Percentiles rank a stretch among this genome's conserved stretches.
These are phyloP conservation scores for Catostylus mosaicus DNA, from an alignment of 30 jellyfish, hydroid and myxozoan genomes.

Conservation along the genomic window DNA sequence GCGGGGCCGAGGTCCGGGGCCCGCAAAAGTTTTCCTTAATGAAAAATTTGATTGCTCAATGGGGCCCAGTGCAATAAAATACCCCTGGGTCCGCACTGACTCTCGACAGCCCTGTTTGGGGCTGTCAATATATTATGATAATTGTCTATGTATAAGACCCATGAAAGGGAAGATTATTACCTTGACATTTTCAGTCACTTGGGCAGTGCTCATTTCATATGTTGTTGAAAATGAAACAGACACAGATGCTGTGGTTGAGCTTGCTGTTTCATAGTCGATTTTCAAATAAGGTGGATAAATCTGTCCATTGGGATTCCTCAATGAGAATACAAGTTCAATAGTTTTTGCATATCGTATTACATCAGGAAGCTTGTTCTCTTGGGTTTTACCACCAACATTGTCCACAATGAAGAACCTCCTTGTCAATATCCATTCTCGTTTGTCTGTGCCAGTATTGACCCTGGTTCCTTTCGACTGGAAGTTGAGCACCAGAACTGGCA, in stretches of 20 bases:
- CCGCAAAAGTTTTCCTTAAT: too few relatives aligned
- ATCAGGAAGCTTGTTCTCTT: conserved; percentile 39
- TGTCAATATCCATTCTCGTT: conserved; percentile 66
- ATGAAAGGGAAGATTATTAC: too few relatives aligned
- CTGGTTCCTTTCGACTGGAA: conserved; percentile 31
- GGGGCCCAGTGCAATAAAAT: too few relatives aligned
- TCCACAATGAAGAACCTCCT: conserved; percentile 89
- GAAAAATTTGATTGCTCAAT: too few relatives aligned
- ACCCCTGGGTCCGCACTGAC: too few relatives aligned
- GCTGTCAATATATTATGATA: too few relatives aligned
- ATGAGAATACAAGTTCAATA: conserved; percentile 47
- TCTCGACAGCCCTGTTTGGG: too few relatives aligned
- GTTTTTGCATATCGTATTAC: conserved; percentile 76
- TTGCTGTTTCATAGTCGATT: conserved; percentile 68
- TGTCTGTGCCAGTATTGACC: conserved; percentile 64
- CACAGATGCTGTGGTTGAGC: conserved; percentile 49
- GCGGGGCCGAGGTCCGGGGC: too few relatives aligned
- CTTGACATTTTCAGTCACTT: conserved; percentile 74
- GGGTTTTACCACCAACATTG: conserved; percentile 73
- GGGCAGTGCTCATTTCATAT: conserved; percentile 81
- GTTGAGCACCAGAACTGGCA: conserved; percentile 82
- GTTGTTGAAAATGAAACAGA: conserved; percentile 56
- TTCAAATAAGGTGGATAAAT: conserved; percentile 89
- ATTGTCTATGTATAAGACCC: too few relatives aligned
- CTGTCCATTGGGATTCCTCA: conserved; percentile 88